A percentile compares a stretch with the other conserved stretches of the same genome.
phyloP scores from a whole-genome alignment of 2,797 vertebrate genomes.

The Takifugu rubripes region DNA sequence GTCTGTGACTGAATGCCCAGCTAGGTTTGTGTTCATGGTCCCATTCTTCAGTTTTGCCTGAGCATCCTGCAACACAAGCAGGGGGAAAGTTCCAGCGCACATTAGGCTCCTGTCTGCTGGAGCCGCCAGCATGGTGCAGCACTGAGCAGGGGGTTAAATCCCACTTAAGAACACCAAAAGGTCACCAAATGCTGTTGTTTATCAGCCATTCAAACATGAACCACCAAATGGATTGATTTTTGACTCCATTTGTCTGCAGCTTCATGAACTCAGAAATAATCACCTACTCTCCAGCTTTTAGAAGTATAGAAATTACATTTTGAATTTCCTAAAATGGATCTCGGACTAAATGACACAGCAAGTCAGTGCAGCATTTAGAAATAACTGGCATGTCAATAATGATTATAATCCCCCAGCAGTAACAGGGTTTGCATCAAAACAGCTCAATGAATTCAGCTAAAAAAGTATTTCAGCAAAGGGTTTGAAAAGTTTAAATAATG shows the following conservation, averaged over 20 bases:
- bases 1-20: slow-evolving; percentile 11
- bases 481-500: neutral
- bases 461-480: neutral
- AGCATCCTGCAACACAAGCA: too few species aligned
- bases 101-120: slow-evolving; percentile 42
- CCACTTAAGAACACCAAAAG: slow-evolving; percentile 75
- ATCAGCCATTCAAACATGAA: slow-evolving; percentile 62
- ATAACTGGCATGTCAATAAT: neutral
- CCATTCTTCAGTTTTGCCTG: too few species aligned
- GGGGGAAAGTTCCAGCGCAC: slow-evolving; percentile 21
- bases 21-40: too few species aligned
- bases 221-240: slow-evolving; percentile 54
- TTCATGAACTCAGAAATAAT: slow-evolving; percentile 12
- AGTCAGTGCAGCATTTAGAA: neutral
- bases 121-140: slow-evolving; percentile 59
- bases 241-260: slow-evolving; percentile 36
- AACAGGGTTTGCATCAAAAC: too few species aligned
- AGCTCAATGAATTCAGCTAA: neutral
- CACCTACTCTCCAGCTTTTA: too few species aligned
- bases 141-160: slow-evolving; percentile 72
- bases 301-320: too few species aligned
- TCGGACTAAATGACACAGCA: too few species aligned
- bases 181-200: slow-evolving; percentile 81
- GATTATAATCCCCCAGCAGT: neutral
- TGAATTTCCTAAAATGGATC: too few species aligned